phyloP scores from a whole-genome alignment of 2,888 invertebrate species.

The Stenurella melanura region DNA sequence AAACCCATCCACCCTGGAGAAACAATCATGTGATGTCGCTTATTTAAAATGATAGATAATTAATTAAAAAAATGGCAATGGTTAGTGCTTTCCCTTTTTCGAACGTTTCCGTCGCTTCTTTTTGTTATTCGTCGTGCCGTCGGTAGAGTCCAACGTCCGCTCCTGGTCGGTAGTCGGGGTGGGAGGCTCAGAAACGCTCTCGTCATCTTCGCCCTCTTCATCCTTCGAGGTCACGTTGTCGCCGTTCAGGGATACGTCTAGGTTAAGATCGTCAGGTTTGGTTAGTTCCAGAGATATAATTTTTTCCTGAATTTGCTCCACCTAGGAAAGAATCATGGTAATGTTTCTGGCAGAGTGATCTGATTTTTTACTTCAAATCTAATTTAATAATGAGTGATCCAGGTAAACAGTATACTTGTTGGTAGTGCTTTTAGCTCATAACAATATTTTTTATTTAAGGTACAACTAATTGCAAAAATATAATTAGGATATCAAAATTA shows the following conservation, averaged over 20 bases:
- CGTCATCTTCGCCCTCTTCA: constrained; percentile 74
- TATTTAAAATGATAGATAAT: constrained; percentile 33
- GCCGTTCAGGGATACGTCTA: constrained; percentile 60
- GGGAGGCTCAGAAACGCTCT: constrained; percentile 72
- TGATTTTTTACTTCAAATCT: neutral
- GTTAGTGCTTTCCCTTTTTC: constrained; percentile 75
- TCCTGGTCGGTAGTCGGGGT: constrained; percentile 77
- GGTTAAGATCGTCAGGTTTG: constrained; percentile 66
- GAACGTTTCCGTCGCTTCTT: constrained; percentile 76
- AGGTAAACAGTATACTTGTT: neutral
- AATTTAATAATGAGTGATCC: neutral
- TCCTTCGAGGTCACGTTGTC: constrained; percentile 47
- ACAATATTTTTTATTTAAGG: no score
- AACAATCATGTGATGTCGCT: constrained; percentile 58
- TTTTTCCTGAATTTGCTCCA: constrained; percentile 93
- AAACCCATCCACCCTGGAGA: constrained; percentile 67
- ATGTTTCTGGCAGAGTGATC: constrained; percentile 26
- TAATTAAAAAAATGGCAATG: constrained; percentile 35
- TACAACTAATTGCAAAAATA: no score
- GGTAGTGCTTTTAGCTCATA: neutral
- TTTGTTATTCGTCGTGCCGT: constrained; percentile 68
- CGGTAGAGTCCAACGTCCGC: constrained; percentile 73
- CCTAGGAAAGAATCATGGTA: constrained; percentile 74
- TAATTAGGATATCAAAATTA: no score
- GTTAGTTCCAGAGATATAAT: constrained; percentile 92